Evolutionary conservation across 2,888 invertebrate species (phyloP).

Genomic region (Drosophila kuntzei): DNA sequence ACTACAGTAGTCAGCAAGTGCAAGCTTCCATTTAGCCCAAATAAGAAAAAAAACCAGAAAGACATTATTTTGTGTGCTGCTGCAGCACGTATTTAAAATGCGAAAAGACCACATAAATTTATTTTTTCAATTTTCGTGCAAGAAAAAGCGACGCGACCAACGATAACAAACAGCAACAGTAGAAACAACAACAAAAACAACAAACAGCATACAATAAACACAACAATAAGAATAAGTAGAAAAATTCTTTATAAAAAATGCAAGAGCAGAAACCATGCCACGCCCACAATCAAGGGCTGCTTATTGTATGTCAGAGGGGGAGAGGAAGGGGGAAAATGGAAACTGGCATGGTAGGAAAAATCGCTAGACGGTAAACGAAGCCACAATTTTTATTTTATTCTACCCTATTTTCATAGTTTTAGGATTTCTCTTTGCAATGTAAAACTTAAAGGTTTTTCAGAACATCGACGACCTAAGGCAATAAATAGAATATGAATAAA

Average conservation of each 20-base stretch:
- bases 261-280: conserved; percentile 55
- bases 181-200: conserved; percentile 29
- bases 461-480: no score
- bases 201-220: conserved; percentile 6
- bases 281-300: conserved; percentile 40
- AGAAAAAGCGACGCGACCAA: conserved; percentile 44
- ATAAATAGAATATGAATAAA: no score
- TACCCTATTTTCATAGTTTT: not conserved
- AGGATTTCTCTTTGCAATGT: no score
- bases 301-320: not conserved
- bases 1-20: conserved; percentile 39
- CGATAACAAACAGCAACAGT: conserved; percentile 38
- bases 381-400: not conserved
- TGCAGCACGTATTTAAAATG: conserved; percentile 69
- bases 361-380: conserved; percentile 21
- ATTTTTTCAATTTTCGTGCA: conserved; percentile 69
- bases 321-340: not conserved
- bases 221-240: conserved; percentile 11
- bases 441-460: no score
- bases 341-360: not conserved
- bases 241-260: conserved; percentile 65
- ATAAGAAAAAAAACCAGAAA: conserved; percentile 21
- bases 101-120: conserved; percentile 77
- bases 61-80: conserved; percentile 16
- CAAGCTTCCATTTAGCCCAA: conserved; percentile 56